Evolutionary conservation across 2,113 vertebrate species (phyloP), one percentile per base, ranked within the genome.

Genomic region (Eretmochelys imbricata): DNA sequence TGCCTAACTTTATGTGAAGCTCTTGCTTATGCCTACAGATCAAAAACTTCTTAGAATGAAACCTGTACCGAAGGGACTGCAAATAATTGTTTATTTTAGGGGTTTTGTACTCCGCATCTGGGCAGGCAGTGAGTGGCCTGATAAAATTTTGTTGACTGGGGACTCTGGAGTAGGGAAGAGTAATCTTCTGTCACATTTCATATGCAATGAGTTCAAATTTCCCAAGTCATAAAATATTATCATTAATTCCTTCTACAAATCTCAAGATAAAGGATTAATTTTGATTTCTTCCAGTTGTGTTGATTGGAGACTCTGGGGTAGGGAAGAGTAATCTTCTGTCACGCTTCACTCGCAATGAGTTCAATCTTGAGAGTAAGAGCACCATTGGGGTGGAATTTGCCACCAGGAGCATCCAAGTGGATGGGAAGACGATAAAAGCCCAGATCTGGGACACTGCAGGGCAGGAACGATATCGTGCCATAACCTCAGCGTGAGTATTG

Each of bases 361-460:
- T 99, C 98, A 99, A 99, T 97, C 98, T 99, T 98, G 99, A 99
- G 98, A 99, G 99, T 96, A 99, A 99, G 98, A 99, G 99, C 98
- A 99, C 99, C 98, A 99, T 99, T 2, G 99, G 99, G 1, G 99
- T 99, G 98, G 99, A 99, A 96, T 99, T 99, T 5, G 99, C 99
- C 89, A 99, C 99, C 90, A 98, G 99, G 91, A 99, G 99, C 98
- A 99, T 99, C 97, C 99, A 99, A 97, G 99, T 99, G 97, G 99
- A 99, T 3, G 98, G 99, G 92, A 99, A 99, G 98, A 99, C 99
- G 35, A 99, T 99, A 97, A 99, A 99, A 95, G 99, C 99, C 0
- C 99, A 99, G 96, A 99, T 99, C 91, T 99, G 99, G 99, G 99
- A 99, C 96, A 99, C 99, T 0, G 99, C 99, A 0, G 99, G 99